phyloP scores from a whole-genome alignment of 2,797 vertebrate species.

The Halcyon chelicuti region DNA sequence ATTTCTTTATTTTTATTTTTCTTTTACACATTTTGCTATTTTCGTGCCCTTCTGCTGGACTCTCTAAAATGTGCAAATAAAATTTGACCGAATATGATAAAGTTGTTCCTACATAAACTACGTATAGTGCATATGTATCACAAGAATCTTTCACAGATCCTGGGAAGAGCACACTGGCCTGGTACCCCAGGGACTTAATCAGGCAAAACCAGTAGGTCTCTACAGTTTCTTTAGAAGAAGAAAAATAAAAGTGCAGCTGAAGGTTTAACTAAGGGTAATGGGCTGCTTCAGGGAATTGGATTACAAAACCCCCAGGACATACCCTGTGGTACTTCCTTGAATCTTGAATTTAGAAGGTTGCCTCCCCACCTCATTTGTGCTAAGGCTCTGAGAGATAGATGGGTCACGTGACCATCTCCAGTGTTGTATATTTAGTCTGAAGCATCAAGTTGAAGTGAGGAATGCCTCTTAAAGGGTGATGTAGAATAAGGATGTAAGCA shows the following conservation, averaged over 20 bases:
- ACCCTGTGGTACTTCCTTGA: background rate
- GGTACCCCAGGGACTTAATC: background rate
- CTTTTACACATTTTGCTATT: background rate
- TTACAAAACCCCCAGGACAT: background rate
- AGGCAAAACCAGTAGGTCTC: background rate
- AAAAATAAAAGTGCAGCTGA: background rate
- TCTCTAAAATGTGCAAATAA: background rate
- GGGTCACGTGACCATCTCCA: rapidly evolving
- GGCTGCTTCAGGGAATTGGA: background rate
- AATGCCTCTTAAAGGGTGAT: background rate
- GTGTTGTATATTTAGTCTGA: background rate
- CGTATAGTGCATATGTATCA: background rate
- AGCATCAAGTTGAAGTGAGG: background rate
- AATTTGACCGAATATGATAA: background rate
- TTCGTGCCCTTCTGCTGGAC: background rate
- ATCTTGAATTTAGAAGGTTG: background rate
- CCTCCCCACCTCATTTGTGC: background rate
- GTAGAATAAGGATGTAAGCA: background rate
- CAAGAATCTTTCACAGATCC: background rate
- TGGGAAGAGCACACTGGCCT: background rate
- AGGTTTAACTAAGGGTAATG: background rate
- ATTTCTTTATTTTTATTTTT: background rate
- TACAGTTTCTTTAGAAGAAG: background rate
- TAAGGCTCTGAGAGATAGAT: rapidly evolving
- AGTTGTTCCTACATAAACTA: background rate